These are phyloP conservation scores for Tipula vernalis DNA, from an alignment of 2,888 invertebrate species.

Conservation along the genomic window DNA sequence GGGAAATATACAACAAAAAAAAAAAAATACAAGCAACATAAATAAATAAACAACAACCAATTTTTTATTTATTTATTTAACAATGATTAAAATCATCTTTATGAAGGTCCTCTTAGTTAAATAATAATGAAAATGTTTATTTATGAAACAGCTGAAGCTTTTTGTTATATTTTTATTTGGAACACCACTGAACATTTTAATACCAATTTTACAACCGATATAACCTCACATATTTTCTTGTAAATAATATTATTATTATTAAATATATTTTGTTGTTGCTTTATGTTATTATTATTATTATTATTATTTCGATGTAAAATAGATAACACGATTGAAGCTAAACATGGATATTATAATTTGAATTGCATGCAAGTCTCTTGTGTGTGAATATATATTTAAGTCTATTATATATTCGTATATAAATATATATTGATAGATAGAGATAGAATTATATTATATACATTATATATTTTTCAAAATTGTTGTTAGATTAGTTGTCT, in stretches of 20 bases:
- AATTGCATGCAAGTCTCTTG: slow-evolving; percentile 9
- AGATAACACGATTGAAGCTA: slow-evolving; percentile 9
- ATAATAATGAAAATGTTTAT: not conserved
- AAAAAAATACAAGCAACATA: not conserved
- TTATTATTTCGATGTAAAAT: slow-evolving; percentile 6
- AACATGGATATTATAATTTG: slow-evolving; percentile 10
- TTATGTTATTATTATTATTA: not conserved
- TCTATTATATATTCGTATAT: not conserved
- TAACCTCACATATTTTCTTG: slow-evolving; percentile 1
- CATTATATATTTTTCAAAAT: not conserved
- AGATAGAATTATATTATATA: not conserved
- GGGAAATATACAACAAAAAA: not conserved
- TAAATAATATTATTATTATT: not conserved
- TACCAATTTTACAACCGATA: not conserved
- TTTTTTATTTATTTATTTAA: not conserved
- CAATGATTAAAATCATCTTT: not conserved
- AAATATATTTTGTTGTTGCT: not conserved
- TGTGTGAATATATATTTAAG: not conserved
- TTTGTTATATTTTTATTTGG: not conserved
- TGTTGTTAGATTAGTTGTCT: not conserved
- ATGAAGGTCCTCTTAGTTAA: not conserved
- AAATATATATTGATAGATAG: not conserved
- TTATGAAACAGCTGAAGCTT: not conserved
- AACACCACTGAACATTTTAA: not conserved
- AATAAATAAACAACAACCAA: not conserved